phyloP scores from a whole-genome alignment of 2,888 invertebrate species.

The Lasius fuliginosus region DNA sequence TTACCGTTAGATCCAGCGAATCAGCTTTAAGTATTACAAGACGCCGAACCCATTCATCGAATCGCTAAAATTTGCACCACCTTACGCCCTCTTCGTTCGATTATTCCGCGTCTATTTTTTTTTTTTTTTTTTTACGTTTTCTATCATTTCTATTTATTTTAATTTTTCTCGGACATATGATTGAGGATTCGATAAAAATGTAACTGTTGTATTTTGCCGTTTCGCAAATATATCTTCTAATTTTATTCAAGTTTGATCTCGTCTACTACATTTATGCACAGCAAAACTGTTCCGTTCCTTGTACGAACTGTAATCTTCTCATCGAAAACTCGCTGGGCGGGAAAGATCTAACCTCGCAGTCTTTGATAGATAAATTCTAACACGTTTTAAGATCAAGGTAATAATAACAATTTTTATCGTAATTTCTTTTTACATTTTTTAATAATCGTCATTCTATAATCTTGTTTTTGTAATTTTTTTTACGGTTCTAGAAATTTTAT shows the following conservation, averaged over 20 bases:
- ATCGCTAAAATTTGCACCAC: not conserved
- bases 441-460: not conserved
- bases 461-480: not conserved
- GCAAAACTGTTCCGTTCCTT: not conserved
- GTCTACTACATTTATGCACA: not conserved
- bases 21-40: not conserved
- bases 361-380: not conserved
- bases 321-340: slow-evolving; percentile 10
- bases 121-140: not conserved
- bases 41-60: not conserved
- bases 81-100: not conserved
- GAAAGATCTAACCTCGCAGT: slow-evolving; percentile 36
- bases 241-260: not conserved
- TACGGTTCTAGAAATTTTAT: not conserved
- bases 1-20: not conserved
- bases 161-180: not conserved
- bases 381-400: slow-evolving; percentile 11
- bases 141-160: not conserved
- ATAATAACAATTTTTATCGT: not conserved
- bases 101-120: not conserved
- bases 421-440: not conserved
- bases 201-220: not conserved
- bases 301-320: not conserved
- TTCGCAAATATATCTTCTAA: not conserved
- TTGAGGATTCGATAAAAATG: not conserved